These are phyloP conservation scores for Urocyon cinereoargenteus DNA, from an alignment of 2,797 vertebrate genomes.

Conservation along the genomic window DNA sequence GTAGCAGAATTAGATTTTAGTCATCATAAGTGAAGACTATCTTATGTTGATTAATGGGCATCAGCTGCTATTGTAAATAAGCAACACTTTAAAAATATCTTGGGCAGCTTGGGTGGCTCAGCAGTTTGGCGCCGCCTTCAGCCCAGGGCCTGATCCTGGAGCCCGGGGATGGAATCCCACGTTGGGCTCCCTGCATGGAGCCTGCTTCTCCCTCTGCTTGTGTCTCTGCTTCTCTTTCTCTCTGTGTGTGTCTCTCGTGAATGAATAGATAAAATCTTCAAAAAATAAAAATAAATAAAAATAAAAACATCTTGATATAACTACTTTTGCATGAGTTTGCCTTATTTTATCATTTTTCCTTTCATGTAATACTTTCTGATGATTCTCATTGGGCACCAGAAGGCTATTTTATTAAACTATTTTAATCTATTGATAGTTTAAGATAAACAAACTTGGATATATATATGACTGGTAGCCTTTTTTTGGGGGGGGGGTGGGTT, in stretches of 20 bases:
- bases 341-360: slow-evolving; percentile 15
- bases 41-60: neutral
- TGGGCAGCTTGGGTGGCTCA: no score
- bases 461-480: neutral
- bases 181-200: no score
- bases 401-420: neutral
- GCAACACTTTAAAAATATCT: neutral
- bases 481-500: neutral
- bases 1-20: neutral
- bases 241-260: no score
- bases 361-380: neutral
- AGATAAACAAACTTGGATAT: neutral
- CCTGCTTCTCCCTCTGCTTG: no score
- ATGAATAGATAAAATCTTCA: no score
- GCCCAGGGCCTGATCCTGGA: no score
- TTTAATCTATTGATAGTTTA: slow-evolving; percentile 5
- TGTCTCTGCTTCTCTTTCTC: no score
- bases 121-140: no score
- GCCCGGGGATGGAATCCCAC: no score
- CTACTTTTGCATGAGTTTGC: neutral
- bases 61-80: neutral
- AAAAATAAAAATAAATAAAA: no score
- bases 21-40: neutral
- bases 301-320: neutral
- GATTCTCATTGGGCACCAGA: neutral